Conservation (phyloP, 2,113 vertebrate genomes). For the Chroicocephalus ridibundus region DNA sequence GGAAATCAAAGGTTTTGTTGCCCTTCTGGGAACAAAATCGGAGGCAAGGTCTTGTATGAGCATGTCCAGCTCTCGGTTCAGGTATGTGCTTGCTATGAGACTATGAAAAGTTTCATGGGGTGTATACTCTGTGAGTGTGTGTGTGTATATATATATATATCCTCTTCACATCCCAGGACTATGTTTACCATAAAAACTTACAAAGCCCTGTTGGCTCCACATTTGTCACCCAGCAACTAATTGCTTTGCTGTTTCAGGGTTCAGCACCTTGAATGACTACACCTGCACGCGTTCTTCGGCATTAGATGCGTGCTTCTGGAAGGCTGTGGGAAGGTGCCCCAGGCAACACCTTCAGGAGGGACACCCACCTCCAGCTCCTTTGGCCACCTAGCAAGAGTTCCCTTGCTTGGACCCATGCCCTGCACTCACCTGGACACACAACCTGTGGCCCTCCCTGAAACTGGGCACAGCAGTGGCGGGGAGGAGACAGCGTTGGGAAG, state of each 20-base stretch:
- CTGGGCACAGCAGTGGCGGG: not conserved
- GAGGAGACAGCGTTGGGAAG: not conserved
- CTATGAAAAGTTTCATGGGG: not conserved
- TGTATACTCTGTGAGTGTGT: not conserved
- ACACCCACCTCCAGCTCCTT: not conserved
- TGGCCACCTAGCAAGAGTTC: not conserved
- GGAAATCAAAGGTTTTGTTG: not conserved
- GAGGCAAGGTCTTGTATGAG: not conserved
- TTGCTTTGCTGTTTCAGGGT: not conserved
- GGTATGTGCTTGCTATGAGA: not conserved
- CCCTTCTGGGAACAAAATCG: not conserved
- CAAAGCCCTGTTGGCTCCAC: not conserved
- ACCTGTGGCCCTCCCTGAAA: not conserved
- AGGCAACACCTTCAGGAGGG: not conserved
- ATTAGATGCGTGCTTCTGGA: fast-evolving
- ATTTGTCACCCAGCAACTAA: not conserved
- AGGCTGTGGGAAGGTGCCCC: not conserved
- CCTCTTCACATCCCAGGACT: not conserved
- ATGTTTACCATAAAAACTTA: not conserved
- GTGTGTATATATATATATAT: not conserved
- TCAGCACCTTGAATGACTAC: not conserved
- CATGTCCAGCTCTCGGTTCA: not conserved
- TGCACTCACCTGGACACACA: not conserved
- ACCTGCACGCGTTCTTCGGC: fast-evolving
- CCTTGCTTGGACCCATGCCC: not conserved